These are phyloP conservation scores for Lysiphlebus fabarum DNA, from an alignment of 1,140 invertebrate species.

Conservation along the genomic window DNA sequence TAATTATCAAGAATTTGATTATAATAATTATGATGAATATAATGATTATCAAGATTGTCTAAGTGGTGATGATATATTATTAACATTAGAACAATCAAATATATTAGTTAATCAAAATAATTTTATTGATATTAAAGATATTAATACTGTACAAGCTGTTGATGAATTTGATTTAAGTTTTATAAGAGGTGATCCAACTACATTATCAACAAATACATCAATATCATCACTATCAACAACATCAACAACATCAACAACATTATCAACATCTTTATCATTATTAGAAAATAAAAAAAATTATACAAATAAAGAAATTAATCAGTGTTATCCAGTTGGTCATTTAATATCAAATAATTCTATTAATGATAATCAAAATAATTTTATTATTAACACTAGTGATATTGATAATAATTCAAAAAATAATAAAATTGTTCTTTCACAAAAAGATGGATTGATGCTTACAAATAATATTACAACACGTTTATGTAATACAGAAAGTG, in stretches of 20 bases:
- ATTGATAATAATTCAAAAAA: not conserved
- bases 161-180: constrained; percentile 50
- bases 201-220: constrained; percentile 29
- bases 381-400: constrained; percentile 11
- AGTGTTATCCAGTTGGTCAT: constrained; percentile 45
- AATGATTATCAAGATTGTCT: constrained; percentile 31
- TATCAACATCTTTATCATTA: constrained; percentile 19
- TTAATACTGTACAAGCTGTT: constrained; percentile 30
- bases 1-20: constrained; percentile 29
- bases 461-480: constrained; percentile 25
- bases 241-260: no score
- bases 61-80: constrained; percentile 17
- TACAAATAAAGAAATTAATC: constrained; percentile 25
- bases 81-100: not conserved
- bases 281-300: constrained; percentile 33
- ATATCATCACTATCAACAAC: constrained; percentile 19
- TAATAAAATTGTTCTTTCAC: constrained; percentile 47
- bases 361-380: constrained; percentile 20
- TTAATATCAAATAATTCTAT: constrained; percentile 36
- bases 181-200: constrained; percentile 49
- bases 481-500: not conserved
- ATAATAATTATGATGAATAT: constrained; percentile 20
- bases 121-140: constrained; percentile 21
- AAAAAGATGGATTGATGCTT: constrained; percentile 44
- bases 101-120: constrained; percentile 25